phyloP scores from a whole-genome alignment of 2,888 invertebrate species.

The Melitaea athalia region DNA sequence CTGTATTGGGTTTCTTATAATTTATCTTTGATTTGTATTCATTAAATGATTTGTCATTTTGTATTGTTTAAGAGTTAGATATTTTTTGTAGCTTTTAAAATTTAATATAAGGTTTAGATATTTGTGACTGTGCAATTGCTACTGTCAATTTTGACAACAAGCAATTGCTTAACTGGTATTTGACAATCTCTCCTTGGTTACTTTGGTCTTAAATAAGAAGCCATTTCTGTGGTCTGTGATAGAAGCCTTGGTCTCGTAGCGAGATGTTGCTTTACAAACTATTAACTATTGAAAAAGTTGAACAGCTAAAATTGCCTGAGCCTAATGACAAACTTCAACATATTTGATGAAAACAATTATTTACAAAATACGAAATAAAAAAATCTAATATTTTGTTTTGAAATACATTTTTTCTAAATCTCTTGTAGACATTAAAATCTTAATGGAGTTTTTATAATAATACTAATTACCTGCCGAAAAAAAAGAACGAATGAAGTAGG shows the following conservation, averaged over 20 bases:
- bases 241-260: too few relatives aligned
- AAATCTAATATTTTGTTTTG: constrained; percentile 15
- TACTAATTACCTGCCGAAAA: constrained; percentile 67
- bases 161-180: too few relatives aligned
- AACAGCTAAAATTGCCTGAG: too few relatives aligned
- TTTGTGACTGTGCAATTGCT: too few relatives aligned
- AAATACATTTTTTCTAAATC: constrained; percentile 30
- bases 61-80: neutral
- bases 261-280: too few relatives aligned
- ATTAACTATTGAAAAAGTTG: too few relatives aligned
- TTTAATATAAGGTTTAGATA: too few relatives aligned
- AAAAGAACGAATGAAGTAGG: constrained; percentile 44
- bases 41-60: constrained; percentile 2
- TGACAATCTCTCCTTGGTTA: too few relatives aligned
- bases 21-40: constrained; percentile 27
- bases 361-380: neutral
- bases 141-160: too few relatives aligned
- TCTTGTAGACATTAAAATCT: constrained; percentile 48
- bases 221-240: too few relatives aligned
- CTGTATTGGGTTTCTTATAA: constrained; percentile 36
- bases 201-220: too few relatives aligned
- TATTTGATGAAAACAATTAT: neutral
- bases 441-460: constrained; percentile 71
- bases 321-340: too few relatives aligned
- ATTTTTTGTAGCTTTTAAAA: neutral